Percentiles rank a stretch among this genome's conserved stretches.
Evolutionary conservation across 2,888 invertebrate species (phyloP).

Genomic region (Craniophora ligustri): DNA sequence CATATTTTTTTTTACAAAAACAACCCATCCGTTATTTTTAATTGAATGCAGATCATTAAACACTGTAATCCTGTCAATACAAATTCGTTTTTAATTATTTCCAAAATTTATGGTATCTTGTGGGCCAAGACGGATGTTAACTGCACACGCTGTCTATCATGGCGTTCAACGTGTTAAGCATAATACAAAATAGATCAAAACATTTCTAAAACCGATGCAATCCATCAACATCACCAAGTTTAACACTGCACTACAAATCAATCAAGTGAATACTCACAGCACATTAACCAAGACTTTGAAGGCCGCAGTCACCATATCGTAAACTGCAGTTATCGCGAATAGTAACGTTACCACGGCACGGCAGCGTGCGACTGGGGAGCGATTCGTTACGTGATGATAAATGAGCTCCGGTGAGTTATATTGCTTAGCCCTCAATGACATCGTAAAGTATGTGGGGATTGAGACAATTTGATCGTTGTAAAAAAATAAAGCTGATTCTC

Average conservation of each 20-base stretch:
- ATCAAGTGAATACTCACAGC: conserved; percentile 32
- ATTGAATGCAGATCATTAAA: too few relatives aligned
- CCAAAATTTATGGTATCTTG: too few relatives aligned
- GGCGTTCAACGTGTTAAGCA: background rate
- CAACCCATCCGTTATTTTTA: too few relatives aligned
- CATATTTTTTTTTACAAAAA: too few relatives aligned
- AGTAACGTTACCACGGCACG: conserved; percentile 14
- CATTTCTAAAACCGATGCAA: background rate
- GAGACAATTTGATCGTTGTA: conserved; percentile 22
- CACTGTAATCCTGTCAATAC: too few relatives aligned
- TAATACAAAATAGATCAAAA: background rate
- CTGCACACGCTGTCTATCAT: too few relatives aligned
- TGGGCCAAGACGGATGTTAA: too few relatives aligned
- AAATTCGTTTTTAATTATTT: too few relatives aligned
- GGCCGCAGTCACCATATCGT: conserved; percentile 12
- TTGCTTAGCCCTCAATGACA: conserved; percentile 40
- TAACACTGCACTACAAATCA: background rate
- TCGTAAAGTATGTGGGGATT: background rate
- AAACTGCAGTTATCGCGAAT: conserved; percentile 10
- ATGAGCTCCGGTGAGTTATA: conserved; percentile 37
- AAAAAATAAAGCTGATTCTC: too few relatives aligned
- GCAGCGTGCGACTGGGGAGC: conserved; percentile 26
- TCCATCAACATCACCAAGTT: background rate
- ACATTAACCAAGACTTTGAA: conserved; percentile 34
- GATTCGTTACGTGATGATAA: conserved; percentile 35